Evolutionary conservation across 1,140 invertebrate species (phyloP).

Genomic region (Dinothrombium tinctorium): DNA sequence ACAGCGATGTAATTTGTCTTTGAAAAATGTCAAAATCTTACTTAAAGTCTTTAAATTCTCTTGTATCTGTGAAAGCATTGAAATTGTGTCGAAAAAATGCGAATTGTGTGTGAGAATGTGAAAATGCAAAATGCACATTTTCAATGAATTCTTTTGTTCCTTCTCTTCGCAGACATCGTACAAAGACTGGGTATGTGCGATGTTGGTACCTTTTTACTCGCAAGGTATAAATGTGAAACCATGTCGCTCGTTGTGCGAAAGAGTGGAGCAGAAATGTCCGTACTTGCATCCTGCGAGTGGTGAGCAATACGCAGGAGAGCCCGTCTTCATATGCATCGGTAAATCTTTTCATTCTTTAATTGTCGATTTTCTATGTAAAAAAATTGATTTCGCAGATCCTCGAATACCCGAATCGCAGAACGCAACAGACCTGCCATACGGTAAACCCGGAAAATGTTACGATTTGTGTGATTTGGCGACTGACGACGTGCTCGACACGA

Average conservation of each 20-base stretch:
- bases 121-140: no score
- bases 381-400: not conserved
- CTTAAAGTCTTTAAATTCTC: no score
- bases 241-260: constrained; percentile 15
- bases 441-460: not conserved
- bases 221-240: constrained; percentile 12
- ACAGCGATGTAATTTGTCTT: no score
- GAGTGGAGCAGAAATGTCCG: constrained; percentile 17
- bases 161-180: constrained; percentile 14
- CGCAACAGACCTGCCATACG: not conserved
- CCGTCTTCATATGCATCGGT: constrained; percentile 18
- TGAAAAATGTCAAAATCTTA: no score
- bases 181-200: constrained; percentile 16
- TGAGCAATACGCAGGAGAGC: constrained; percentile 17
- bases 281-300: constrained; percentile 16
- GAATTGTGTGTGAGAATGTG: no score
- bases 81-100: no score
- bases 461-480: not conserved
- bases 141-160: no score
- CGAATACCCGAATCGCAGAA: not conserved
- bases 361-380: not conserved
- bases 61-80: no score
- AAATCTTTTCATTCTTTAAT: not conserved
- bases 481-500: no score
- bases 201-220: constrained; percentile 13